Conservation (phyloP, 1,140 invertebrate species). For the Aphaenogaster rudis region DNA sequence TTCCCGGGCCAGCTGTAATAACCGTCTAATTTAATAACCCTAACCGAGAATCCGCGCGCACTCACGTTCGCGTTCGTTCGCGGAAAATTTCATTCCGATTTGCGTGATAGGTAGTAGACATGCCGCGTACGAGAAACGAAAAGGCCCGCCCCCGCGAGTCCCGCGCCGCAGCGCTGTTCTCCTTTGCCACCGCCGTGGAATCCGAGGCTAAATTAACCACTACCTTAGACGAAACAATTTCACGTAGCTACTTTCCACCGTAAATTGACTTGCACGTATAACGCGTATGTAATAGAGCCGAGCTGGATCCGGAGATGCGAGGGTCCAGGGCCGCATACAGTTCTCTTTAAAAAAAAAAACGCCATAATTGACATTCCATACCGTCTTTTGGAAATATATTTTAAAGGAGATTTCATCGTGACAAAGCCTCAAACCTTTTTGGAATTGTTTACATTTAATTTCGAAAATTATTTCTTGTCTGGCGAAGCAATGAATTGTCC, state of each 20-base stretch:
- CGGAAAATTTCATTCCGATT: slow-evolving; percentile 76
- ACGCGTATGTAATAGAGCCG: slow-evolving; percentile 56
- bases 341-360: background rate
- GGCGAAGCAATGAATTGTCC: background rate
- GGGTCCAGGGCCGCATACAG: slow-evolving; percentile 36
- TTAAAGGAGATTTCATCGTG: background rate
- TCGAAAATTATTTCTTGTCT: background rate
- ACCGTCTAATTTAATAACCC: slow-evolving; percentile 75
- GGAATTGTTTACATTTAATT: background rate
- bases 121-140: slow-evolving; percentile 52
- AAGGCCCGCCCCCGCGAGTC: slow-evolving; percentile 22
- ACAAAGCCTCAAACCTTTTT: background rate
- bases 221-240: slow-evolving; percentile 82
- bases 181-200: slow-evolving; percentile 67
- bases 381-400: background rate
- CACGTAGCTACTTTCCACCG: slow-evolving; percentile 78
- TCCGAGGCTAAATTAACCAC: slow-evolving; percentile 78
- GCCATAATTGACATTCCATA: background rate
- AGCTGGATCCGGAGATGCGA: slow-evolving; percentile 27
- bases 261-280: slow-evolving; percentile 80
- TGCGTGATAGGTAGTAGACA: slow-evolving; percentile 69
- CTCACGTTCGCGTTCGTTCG: slow-evolving; percentile 75
- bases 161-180: slow-evolving; percentile 53
- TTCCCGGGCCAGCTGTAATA: slow-evolving; percentile 51
- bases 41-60: slow-evolving; percentile 41